Percentiles rank a stretch among this genome's conserved stretches.
These are phyloP conservation scores for Theristicus caerulescens DNA, from an alignment of 2,113 vertebrate genomes.

Conservation along the genomic window DNA sequence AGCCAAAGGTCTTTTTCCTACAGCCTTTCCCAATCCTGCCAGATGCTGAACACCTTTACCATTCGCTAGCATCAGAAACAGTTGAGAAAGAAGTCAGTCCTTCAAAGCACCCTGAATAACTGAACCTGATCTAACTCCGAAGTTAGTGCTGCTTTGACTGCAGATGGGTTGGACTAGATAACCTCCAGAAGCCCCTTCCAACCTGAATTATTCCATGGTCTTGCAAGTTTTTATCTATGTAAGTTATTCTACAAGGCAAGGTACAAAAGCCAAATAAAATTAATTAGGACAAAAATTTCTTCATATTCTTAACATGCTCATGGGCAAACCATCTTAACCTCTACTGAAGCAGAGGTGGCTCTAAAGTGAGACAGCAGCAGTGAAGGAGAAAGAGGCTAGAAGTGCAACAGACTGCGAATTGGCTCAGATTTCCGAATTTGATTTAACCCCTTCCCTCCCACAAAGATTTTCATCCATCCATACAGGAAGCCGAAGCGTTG, in stretches of 20 bases:
- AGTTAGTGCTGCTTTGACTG: not conserved
- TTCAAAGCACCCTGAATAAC: not conserved
- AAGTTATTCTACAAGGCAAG: not conserved
- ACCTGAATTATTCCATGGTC: not conserved
- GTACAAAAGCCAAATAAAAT: not conserved
- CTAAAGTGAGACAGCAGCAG: not conserved
- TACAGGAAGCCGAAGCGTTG: not conserved
- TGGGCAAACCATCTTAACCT: not conserved
- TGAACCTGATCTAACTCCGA: not conserved
- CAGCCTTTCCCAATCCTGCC: not conserved
- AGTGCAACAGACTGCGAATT: not conserved
- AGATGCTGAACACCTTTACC: not conserved
- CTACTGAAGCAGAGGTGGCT: not conserved
- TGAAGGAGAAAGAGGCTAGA: not conserved
- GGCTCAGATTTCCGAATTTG: not conserved
- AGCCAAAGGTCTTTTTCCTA: not conserved
- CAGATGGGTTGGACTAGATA: not conserved
- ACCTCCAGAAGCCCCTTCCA: not conserved
- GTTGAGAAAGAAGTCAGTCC: not conserved
- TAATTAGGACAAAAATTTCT: not conserved
- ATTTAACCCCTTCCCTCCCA: slow-evolving; percentile 47
- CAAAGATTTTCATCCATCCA: not conserved
- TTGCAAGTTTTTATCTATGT: not conserved
- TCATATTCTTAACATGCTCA: not conserved
- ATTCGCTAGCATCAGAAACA: not conserved